phyloP scores from a whole-genome alignment of 2,113 vertebrate genomes.

The Motacilla tschutschensis region DNA sequence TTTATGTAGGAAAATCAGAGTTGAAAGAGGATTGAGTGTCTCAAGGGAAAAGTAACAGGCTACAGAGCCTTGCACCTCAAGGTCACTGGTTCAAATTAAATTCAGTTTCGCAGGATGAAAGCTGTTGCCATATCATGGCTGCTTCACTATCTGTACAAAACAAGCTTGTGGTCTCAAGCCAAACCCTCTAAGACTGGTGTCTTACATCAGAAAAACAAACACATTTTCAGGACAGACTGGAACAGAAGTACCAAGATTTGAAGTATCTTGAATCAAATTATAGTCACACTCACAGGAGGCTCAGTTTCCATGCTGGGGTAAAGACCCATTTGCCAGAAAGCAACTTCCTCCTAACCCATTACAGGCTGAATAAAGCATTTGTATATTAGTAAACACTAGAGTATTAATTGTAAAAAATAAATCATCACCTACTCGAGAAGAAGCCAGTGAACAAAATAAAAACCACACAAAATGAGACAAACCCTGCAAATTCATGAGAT shows the following conservation, averaged over 20 bases:
- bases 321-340: not conserved
- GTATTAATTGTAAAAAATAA: not conserved
- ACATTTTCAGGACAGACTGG: not conserved
- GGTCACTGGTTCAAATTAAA: constrained; percentile 35
- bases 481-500: not conserved
- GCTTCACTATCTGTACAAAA: not conserved
- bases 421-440: not conserved
- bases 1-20: not conserved
- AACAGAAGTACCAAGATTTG: not conserved
- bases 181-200: not conserved
- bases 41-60: constrained; percentile 5
- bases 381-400: not conserved
- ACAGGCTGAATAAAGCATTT: not conserved
- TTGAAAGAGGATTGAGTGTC: not conserved
- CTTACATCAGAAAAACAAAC: not conserved
- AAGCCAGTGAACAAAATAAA: not conserved
- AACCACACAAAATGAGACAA: not conserved
- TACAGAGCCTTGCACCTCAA: not conserved
- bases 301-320: not conserved
- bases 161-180: not conserved
- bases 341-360: not conserved
- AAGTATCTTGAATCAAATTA: not conserved
- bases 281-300: not conserved
- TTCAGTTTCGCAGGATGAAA: constrained; percentile 9
- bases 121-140: not conserved